phyloP scores from a whole-genome alignment of 2,113 vertebrate species.

The Agapornis roseicollis region DNA sequence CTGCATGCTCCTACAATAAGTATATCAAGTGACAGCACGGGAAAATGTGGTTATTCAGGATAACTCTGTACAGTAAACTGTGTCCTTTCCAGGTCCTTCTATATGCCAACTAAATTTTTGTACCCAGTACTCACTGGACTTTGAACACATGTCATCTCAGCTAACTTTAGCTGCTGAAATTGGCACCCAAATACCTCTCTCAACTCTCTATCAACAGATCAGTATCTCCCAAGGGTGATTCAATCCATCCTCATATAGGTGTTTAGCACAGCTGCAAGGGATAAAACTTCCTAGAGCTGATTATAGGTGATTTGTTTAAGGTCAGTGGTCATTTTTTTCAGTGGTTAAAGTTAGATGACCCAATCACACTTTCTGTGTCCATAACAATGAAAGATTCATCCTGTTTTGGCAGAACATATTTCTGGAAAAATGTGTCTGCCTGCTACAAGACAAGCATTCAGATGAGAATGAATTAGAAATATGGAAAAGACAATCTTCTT shows the following conservation, averaged over 20 bases:
- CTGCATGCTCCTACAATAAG: not conserved
- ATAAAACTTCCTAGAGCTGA: not conserved
- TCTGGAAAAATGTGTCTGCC: accelerated
- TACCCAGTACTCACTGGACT: not conserved
- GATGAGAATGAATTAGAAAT: not conserved
- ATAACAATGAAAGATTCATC: not conserved
- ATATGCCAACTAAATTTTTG: not conserved
- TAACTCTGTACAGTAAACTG: not conserved
- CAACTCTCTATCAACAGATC: not conserved
- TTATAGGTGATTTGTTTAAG: not conserved
- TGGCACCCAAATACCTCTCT: not conserved
- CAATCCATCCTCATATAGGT: not conserved
- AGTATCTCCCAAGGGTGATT: not conserved
- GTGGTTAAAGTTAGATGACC: accelerated
- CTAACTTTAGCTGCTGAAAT: not conserved
- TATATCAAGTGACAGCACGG: not conserved
- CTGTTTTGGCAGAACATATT: not conserved
- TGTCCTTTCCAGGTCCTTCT: not conserved
- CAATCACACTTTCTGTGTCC: not conserved
- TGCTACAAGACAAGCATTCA: not conserved
- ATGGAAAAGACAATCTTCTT: not conserved
- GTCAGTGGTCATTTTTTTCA: accelerated
- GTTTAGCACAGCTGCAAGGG: not conserved
- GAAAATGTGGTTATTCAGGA: not conserved
- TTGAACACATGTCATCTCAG: not conserved